These are phyloP conservation scores for Caenorhabditis latens DNA, from an alignment of 1,140 invertebrate genomes.

Conservation along the genomic window DNA sequence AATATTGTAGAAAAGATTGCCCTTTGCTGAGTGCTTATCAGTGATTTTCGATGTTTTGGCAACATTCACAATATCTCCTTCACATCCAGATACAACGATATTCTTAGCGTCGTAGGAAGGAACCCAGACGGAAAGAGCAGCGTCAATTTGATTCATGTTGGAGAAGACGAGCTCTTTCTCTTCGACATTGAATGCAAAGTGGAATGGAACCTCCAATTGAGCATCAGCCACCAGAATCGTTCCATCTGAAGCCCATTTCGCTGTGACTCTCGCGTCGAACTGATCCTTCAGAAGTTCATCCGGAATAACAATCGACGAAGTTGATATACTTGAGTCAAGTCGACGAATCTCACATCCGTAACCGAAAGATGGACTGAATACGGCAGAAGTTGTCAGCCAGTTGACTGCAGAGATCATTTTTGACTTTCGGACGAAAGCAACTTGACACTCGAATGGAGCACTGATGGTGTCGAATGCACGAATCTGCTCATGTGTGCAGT, in stretches of 20 bases:
- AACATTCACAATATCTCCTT: constrained; percentile 49
- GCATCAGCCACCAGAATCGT: neutral
- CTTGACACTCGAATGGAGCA: constrained; percentile 42
- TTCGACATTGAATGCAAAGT: constrained; percentile 45
- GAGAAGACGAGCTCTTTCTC: constrained; percentile 59
- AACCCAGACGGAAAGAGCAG: constrained; percentile 25
- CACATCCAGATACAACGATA: constrained; percentile 49
- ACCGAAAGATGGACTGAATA: constrained; percentile 40
- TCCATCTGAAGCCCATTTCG: constrained; percentile 55
- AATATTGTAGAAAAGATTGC: constrained; percentile 24
- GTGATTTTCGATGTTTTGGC: neutral
- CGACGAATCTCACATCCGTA: constrained; percentile 11
- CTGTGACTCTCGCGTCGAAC: constrained; percentile 16
- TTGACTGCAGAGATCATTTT: constrained; percentile 16
- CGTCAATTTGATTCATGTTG: neutral
- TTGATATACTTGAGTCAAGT: constrained; percentile 11
- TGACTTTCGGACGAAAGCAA: neutral
- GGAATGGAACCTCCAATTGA: constrained; percentile 45
- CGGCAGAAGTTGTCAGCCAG: constrained; percentile 4
- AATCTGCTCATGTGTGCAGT: constrained; percentile 22
- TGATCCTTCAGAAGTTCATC: neutral
- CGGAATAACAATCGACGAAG: neutral
- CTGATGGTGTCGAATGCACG: constrained; percentile 8
- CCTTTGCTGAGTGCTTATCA: constrained; percentile 13
- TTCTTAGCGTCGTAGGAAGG: constrained; percentile 41